Evolutionary conservation across 2,797 vertebrate species (phyloP).

Genomic region (Oophaga sylvatica): DNA sequence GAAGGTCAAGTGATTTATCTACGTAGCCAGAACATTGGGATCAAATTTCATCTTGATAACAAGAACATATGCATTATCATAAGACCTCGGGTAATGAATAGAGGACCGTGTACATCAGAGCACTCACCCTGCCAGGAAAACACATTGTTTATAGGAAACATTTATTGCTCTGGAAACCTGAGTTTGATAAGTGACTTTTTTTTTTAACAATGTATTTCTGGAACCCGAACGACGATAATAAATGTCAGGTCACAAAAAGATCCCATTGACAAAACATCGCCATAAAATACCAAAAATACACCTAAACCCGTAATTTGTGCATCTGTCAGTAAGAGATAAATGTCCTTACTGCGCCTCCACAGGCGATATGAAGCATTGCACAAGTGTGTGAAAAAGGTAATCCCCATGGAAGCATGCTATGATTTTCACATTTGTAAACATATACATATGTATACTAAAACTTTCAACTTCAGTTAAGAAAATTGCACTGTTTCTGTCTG

Average conservation of each 20-base stretch:
- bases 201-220: neutral
- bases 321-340: neutral
- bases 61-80: constrained; percentile 56
- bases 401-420: too few relatives aligned
- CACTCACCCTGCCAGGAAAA: constrained; percentile 42
- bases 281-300: neutral
- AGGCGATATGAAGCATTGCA: neutral
- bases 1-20: constrained; percentile 62
- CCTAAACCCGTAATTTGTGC: too few relatives aligned
- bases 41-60: constrained; percentile 56
- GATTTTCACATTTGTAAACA: too few relatives aligned
- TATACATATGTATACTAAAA: too few relatives aligned
- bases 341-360: neutral
- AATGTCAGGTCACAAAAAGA: constrained; percentile 21
- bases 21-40: constrained; percentile 39
- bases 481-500: too few relatives aligned
- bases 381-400: neutral
- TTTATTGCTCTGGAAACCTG: constrained; percentile 44
- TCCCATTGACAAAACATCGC: neutral
- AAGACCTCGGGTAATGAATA: constrained; percentile 56
- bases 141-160: constrained; percentile 50
- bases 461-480: too few relatives aligned
- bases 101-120: constrained; percentile 33
- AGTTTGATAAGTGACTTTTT: constrained; percentile 40
- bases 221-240: constrained; percentile 24